Conservation (phyloP, 2,797 vertebrate genomes). For the Etheostoma nigrum region DNA sequence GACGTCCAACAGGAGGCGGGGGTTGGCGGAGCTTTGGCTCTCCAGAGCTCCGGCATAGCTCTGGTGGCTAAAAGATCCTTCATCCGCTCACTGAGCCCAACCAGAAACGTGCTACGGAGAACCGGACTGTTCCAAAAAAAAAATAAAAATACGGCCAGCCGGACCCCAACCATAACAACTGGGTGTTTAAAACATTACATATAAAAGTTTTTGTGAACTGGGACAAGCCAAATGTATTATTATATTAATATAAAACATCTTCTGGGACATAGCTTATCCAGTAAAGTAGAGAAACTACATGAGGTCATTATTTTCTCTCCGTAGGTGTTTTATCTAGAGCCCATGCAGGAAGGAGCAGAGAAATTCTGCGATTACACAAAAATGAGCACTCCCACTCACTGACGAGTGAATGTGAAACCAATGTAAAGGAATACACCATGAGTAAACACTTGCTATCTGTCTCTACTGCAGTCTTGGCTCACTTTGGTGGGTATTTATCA, state of each 20-base stretch:
- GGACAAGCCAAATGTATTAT: neutral
- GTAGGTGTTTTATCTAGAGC: conserved; percentile 8
- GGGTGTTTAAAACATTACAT: neutral
- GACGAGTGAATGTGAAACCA: conserved; percentile 19
- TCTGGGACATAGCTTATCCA: neutral
- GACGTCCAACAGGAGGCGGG: no score
- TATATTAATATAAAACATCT: neutral
- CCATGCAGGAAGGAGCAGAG: conserved; percentile 14
- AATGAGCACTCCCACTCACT: conserved; percentile 33
- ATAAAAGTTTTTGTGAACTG: neutral
- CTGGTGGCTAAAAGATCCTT: no score
- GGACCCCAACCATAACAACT: no score
- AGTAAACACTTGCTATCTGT: conserved; percentile 68
- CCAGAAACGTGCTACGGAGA: no score
- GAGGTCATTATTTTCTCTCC: conserved; percentile 11
- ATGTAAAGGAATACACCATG: conserved; percentile 10
- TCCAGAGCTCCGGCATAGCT: no score
- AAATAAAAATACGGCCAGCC: no score
- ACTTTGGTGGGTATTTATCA: conserved; percentile 43
- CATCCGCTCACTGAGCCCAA: no score
- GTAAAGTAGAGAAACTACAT: neutral
- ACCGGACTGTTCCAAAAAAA: no score
- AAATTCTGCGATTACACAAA: conserved; percentile 25
- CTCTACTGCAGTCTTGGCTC: conserved; percentile 64
- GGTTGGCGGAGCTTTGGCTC: no score